Evolutionary conservation across 2,113 vertebrate species (phyloP).

Genomic region (Kobus ellipsiprymnus): DNA sequence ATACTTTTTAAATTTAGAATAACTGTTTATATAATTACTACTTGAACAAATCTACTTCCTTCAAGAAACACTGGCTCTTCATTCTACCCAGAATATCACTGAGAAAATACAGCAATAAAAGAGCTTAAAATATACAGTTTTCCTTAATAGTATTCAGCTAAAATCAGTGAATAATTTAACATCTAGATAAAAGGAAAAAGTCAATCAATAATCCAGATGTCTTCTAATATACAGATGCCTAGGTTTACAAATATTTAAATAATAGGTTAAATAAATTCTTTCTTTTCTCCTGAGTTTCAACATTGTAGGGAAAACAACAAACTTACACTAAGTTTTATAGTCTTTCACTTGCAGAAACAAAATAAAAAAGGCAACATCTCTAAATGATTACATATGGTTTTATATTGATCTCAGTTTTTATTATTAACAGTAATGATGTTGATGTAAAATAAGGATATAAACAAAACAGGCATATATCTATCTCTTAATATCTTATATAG

Average conservation of each 20-base stretch:
- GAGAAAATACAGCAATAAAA: background rate
- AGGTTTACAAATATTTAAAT: background rate
- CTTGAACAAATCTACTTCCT: background rate
- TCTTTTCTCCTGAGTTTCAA: background rate
- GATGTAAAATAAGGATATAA: background rate
- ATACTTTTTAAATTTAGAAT: background rate
- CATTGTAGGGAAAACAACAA: background rate
- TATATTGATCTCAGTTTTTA: background rate
- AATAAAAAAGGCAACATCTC: background rate
- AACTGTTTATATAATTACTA: background rate
- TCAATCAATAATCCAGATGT: background rate
- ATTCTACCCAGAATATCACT: background rate
- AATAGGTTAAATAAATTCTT: background rate
- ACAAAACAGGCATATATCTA: background rate
- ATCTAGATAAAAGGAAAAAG: constrained; percentile 13
- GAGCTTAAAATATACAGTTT: background rate
- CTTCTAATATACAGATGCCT: background rate
- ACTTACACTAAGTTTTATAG: background rate
- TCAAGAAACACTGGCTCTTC: background rate
- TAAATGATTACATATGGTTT: background rate
- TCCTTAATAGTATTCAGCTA: background rate
- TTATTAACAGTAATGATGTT: background rate
- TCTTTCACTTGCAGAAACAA: background rate
- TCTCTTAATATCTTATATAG: background rate
- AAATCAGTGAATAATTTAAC: background rate